Evolutionary conservation across 2,113 vertebrate species (phyloP), one percentile per base, ranked within the genome.

Genomic region (Hippocampus comes): DNA sequence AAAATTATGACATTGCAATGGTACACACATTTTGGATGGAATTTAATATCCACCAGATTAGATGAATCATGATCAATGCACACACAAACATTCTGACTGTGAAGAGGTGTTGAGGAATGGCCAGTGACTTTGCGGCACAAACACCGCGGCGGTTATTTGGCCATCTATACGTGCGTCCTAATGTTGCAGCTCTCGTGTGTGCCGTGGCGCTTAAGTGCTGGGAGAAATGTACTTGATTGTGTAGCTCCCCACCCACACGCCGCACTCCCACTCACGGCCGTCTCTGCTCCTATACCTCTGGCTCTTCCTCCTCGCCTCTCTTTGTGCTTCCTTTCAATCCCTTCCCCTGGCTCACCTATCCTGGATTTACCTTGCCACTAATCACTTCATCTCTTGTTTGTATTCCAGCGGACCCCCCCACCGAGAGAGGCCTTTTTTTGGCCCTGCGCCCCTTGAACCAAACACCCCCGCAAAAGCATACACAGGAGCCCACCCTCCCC

Each of bases 151-250:
- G 15, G 4, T 65, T 43, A 65, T 46, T 23, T 12, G 63, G 20
- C 21, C 41, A 14, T 15, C 20, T 23, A n/a, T 42, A 43, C 41
- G 23, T 25, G 63, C 81, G 71, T 87, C 82, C 82, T 85, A 72
- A 70, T 77, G 72, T 67, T 82, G 78, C 51, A 9, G 51, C 51
- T 55, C 20, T 86, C 84, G 84, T 80, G 71, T 68, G 12, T 84
- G 86, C 85, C 86, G 84, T 88, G 82, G 78, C 86, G 88, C 85
- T 38, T 91, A 91, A 91, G 91, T 92, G 91, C 86, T 91, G 89
- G 91, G 88, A 92, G 89, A 92, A 92, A 92, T 91, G 87, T 91
- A 91, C 89, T 92, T 88, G 88, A 88, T 91, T 92, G 88, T 91
- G 83, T 86, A 84, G 34, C 68, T 53, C 42, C 21, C 91, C 89